Evolutionary conservation across 2,797 vertebrate species (phyloP).

Genomic region (Sebastes steindachneri): DNA sequence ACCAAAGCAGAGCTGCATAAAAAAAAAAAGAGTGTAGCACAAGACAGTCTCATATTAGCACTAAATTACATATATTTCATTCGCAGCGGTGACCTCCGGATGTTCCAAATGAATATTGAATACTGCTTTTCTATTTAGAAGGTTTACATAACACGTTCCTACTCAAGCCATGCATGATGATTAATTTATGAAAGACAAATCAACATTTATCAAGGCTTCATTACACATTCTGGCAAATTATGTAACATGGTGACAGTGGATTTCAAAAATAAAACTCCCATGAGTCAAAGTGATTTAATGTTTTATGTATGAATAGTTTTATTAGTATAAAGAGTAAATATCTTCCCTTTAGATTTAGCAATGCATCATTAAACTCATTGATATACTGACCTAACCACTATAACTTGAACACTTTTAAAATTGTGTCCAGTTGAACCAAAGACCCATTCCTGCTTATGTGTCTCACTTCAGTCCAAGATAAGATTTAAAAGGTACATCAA

Average conservation of each 20-base stretch:
- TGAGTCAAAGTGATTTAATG: not conserved
- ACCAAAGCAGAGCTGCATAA: conserved; percentile 18
- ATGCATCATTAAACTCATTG: not conserved
- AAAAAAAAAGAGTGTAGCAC: conserved; percentile 20
- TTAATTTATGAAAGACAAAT: conserved; percentile 38
- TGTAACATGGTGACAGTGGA: not conserved
- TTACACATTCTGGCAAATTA: conserved; percentile 12
- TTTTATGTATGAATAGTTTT: not conserved
- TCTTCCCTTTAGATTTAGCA: not conserved
- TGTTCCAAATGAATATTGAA: conserved; percentile 26
- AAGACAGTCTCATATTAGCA: conserved; percentile 28
- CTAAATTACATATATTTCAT: conserved; percentile 38
- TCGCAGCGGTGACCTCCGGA: conserved; percentile 13
- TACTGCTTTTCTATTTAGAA: conserved; percentile 9
- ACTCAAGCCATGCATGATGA: conserved; percentile 1
- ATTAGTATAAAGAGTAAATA: not conserved
- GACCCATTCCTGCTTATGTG: not conserved
- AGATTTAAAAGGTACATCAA: not conserved
- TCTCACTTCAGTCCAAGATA: not conserved
- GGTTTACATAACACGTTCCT: conserved; percentile 18
- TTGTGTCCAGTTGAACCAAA: not conserved
- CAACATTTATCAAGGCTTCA: conserved; percentile 25
- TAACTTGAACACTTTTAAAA: not conserved
- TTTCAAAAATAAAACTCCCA: conserved; percentile 14
- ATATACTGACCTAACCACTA: not conserved